Conservation (phyloP, 2,113 vertebrate species). For the Atherinomorus stipes region DNA sequence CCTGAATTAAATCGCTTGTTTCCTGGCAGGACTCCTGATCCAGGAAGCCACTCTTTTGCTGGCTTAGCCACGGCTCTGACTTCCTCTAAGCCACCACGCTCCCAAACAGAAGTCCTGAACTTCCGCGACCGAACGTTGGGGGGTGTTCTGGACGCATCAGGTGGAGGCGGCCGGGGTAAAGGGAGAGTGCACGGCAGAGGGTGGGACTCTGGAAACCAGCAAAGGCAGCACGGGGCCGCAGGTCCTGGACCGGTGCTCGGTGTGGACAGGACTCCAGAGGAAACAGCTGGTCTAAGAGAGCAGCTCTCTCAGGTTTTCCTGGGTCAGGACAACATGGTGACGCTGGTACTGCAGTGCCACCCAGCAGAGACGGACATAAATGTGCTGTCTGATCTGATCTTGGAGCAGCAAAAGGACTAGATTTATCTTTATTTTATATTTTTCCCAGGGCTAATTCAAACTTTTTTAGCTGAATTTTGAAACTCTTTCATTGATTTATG, state of each 20-base stretch:
- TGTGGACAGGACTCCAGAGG: conserved; percentile 55
- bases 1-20: background rate
- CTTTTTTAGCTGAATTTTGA: background rate
- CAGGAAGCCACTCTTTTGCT: conserved; percentile 73
- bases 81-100: conserved; percentile 22
- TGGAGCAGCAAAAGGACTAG: conserved; percentile 73
- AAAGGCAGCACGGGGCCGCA: conserved; percentile 1
- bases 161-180: background rate
- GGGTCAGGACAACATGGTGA: conserved; percentile 85
- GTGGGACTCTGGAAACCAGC: conserved; percentile 1
- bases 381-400: conserved; percentile 83
- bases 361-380: conserved; percentile 83
- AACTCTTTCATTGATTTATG: background rate
- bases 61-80: conserved; percentile 33
- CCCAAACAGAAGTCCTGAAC: conserved; percentile 75
- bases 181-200: conserved; percentile 15
- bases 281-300: conserved; percentile 80
- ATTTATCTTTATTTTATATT: background rate
- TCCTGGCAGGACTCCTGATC: conserved; percentile 54
- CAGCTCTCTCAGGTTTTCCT: conserved; percentile 85
- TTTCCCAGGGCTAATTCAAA: background rate
- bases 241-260: background rate
- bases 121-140: conserved; percentile 65
- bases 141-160: background rate
- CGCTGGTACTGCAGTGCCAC: conserved; percentile 84